Conservation (phyloP, 1,140 invertebrate genomes). For the Drosophila kanapiae region DNA sequence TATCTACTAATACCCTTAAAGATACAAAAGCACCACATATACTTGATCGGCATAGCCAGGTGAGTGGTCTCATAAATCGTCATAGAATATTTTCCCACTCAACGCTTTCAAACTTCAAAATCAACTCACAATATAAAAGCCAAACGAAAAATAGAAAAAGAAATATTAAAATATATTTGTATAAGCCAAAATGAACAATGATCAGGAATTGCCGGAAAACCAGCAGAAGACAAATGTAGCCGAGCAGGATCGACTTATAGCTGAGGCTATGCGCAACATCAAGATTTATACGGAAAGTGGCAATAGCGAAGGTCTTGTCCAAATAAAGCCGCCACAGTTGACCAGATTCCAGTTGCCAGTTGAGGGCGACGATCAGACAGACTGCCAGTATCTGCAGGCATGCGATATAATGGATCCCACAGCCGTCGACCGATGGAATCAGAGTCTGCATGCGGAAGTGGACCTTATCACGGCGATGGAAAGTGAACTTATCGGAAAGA, state of each 20-base stretch:
- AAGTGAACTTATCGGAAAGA: constrained; percentile 12
- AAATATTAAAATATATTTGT: background rate
- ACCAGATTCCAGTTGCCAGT: constrained; percentile 35
- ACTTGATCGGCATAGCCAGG: background rate
- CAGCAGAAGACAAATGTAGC: background rate
- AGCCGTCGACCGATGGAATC: constrained; percentile 21
- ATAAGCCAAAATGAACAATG: background rate
- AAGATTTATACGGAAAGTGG: constrained; percentile 34
- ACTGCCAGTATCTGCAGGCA: background rate
- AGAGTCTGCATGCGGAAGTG: constrained; percentile 1
- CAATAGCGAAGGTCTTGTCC: constrained; percentile 6
- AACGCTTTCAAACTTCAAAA: background rate
- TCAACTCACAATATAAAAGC: background rate
- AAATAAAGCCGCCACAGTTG: constrained; percentile 29
- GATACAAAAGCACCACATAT: too few relatives aligned
- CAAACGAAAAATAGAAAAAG: too few relatives aligned
- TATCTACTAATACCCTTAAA: background rate
- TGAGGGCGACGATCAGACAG: too few relatives aligned
- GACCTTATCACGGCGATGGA: constrained; percentile 12
- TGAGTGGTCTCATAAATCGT: background rate
- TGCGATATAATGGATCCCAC: background rate
- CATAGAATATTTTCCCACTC: background rate
- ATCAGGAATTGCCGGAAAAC: too few relatives aligned
- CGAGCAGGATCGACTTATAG: constrained; percentile 1
- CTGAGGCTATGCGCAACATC: constrained; percentile 31